Base-by-base conservation (phyloP, 2,113 vertebrate species). In the Tenebrosternarchus preto region DNA sequence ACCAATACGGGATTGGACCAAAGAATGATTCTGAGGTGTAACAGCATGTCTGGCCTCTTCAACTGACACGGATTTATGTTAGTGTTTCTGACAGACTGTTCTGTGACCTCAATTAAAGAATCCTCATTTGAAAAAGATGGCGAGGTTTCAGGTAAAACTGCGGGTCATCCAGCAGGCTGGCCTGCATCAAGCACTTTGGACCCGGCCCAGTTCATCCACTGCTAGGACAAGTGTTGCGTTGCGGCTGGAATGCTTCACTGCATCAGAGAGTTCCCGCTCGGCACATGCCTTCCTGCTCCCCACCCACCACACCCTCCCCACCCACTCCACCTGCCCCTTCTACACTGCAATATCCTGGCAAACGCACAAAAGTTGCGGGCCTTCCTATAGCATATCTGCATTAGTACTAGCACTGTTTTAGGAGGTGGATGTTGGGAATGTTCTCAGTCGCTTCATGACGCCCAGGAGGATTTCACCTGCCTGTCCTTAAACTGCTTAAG, bases 281-380 rank as follows among this genome's bases (percentile, higher is more conserved):
- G 84, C 67, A 7, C 68, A 84, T 50, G 43, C 12, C 9, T 1
- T 86, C 89, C 90, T 87, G 86, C 89, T n/a, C n/a, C n/a, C 89
- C 89, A 91, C 88, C 90, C 63, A 88, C 84, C 82, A 80, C 33
- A 5, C 43, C 57, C 72, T 17, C 53, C 22, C 61, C 78, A 82
- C n/a, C n/a, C n/a, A n/a, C n/a, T n/a, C n/a, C n/a, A n/a, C n/a
- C n/a, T n/a, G n/a, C n/a, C n/a, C n/a, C n/a, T n/a, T n/a, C 56
- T 57, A 57, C 22, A 24, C 76, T 67, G 82, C 81, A 89, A 88
- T 83, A 88, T 90, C 90, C 89, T 91, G 87, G 89, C 90, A 86
- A 88, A 88, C 88, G 85, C 89, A 88, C 87, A 90, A 90, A 90
- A 90, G 88, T n/a, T 91, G 91, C 88, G 88, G 90, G 89, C 92